Conservation (phyloP, 30 jellyfish, hydroid and myxozoan genomes). For the Morbakka virulenta region DNA sequence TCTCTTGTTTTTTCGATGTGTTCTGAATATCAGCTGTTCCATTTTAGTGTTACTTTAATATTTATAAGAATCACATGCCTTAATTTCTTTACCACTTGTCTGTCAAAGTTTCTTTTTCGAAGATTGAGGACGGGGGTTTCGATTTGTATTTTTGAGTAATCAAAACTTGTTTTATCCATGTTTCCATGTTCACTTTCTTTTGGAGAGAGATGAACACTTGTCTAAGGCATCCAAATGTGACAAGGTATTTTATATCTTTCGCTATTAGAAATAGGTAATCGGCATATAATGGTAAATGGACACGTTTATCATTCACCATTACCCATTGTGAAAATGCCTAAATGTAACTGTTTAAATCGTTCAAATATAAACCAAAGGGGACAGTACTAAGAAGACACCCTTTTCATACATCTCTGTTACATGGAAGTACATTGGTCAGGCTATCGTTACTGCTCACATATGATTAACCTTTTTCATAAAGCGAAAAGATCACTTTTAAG, state of each 20-base stretch:
- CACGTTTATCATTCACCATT: slow-evolving; percentile 3
- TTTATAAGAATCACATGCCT: too few species aligned
- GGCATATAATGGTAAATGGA: slow-evolving; percentile 25
- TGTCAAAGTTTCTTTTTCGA: too few species aligned
- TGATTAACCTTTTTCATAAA: slow-evolving; percentile 11
- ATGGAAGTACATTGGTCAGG: slow-evolving; percentile 27
- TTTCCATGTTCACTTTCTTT: slow-evolving; percentile 23
- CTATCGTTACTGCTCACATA: slow-evolving; percentile 41
- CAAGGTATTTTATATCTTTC: slow-evolving; percentile 15
- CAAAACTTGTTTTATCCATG: too few species aligned
- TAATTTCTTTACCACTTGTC: too few species aligned
- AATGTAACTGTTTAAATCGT: slow-evolving; percentile 13
- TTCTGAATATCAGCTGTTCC: too few species aligned
- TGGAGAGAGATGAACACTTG: not conserved
- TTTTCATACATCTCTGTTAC: slow-evolving; percentile 27
- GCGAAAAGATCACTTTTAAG: slow-evolving; percentile 13
- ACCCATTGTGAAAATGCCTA: slow-evolving; percentile 2
- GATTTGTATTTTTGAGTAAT: too few species aligned
- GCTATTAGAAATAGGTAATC: slow-evolving; percentile 28
- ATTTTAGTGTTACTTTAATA: too few species aligned
- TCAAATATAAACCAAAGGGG: slow-evolving; percentile 38
- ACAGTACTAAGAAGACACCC: slow-evolving; percentile 43
- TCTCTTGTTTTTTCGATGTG: too few species aligned
- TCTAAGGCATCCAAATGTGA: slow-evolving; percentile 18
- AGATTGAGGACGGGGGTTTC: too few species aligned